Evolutionary conservation across 2,888 invertebrate species (phyloP).

Genomic region (Apomyelois bistriatella): DNA sequence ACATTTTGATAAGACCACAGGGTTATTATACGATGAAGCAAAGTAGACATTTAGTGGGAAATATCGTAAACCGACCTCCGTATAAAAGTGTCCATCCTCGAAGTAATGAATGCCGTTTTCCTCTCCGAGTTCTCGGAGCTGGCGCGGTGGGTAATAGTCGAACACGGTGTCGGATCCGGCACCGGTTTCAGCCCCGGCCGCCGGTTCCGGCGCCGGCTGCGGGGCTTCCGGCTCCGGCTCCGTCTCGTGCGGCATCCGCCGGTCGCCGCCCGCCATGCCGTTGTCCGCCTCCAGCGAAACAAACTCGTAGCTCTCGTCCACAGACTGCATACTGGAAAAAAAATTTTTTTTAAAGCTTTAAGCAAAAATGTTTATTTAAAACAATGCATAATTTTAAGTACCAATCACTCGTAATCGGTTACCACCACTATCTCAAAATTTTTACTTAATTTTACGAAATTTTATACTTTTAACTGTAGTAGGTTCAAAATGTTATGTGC

Average conservation of each 20-base stretch:
- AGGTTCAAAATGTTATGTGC: too few relatives aligned
- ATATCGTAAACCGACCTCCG: constrained; percentile 85
- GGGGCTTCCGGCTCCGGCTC: constrained; percentile 5
- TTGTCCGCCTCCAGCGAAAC: constrained; percentile 65
- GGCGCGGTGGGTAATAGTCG: constrained; percentile 81
- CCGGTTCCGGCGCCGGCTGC: constrained; percentile 41
- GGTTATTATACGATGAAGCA: too few relatives aligned
- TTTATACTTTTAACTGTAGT: too few relatives aligned
- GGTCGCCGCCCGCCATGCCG: constrained; percentile 51
- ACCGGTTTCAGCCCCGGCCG: constrained; percentile 38
- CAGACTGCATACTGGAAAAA: constrained; percentile 67
- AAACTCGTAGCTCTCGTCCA: constrained; percentile 76
- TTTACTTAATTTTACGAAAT: too few relatives aligned
- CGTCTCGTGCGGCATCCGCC: constrained; percentile 34
- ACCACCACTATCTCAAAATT: too few relatives aligned
- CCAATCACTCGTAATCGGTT: too few relatives aligned
- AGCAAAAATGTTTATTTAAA: too few relatives aligned
- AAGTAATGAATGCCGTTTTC: constrained; percentile 94
- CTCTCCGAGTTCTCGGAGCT: constrained; percentile 84
- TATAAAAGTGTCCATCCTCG: constrained; percentile 96
- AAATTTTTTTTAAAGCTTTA: too few relatives aligned
- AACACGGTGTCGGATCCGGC: constrained; percentile 40
- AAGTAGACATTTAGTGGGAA: too few relatives aligned
- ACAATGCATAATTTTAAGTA: too few relatives aligned
- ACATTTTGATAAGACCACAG: not conserved